Conservation (phyloP, 2,113 vertebrate genomes). For the Salminus brasiliensis region DNA sequence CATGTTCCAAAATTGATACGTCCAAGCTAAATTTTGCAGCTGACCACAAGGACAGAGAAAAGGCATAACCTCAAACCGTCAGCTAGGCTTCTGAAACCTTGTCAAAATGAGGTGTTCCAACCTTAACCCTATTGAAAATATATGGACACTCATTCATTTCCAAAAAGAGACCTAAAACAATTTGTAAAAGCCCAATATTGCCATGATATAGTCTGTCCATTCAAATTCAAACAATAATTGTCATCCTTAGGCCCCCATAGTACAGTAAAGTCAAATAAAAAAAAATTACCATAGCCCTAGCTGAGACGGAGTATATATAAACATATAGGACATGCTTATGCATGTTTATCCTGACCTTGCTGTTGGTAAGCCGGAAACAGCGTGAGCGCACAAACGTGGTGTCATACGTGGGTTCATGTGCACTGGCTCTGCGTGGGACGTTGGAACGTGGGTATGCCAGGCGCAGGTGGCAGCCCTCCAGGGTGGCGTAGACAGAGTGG, state of each 20-base stretch:
- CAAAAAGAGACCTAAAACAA: too few relatives aligned
- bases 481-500: conserved; percentile 80
- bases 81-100: too few relatives aligned
- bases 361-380: conserved; percentile 73
- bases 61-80: too few relatives aligned
- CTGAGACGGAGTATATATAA: neutral
- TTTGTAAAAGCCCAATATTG: too few relatives aligned
- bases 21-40: too few relatives aligned
- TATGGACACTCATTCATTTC: too few relatives aligned
- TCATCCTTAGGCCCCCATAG: neutral
- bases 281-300: neutral
- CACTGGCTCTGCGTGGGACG: conserved; percentile 77
- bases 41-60: too few relatives aligned
- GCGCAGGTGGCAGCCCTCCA: conserved; percentile 79
- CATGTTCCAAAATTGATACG: too few relatives aligned
- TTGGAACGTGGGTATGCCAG: conserved; percentile 81
- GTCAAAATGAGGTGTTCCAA: too few relatives aligned
- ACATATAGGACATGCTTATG: neutral
- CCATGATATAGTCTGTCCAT: too few relatives aligned
- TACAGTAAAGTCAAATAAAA: neutral
- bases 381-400: conserved; percentile 67
- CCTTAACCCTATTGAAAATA: too few relatives aligned
- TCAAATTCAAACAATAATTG: neutral
- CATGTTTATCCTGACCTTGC: conserved; percentile 74
- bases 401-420: conserved; percentile 75